phyloP scores from a whole-genome alignment of 2,113 vertebrate species.

The Melozone crissalis region DNA sequence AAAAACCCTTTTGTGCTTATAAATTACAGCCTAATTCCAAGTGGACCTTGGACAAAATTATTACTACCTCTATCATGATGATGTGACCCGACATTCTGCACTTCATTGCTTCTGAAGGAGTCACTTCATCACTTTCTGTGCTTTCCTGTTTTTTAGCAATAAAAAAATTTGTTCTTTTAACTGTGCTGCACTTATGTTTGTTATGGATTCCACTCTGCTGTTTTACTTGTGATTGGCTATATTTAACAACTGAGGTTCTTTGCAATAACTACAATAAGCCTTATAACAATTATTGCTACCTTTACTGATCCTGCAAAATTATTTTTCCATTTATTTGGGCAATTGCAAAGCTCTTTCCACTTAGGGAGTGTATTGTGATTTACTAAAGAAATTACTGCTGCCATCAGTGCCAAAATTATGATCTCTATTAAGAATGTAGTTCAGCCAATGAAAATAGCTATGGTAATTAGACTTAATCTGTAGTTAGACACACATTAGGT shows the following conservation, averaged over 20 bases:
- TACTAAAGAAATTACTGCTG: slow-evolving; percentile 20
- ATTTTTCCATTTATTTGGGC: neutral
- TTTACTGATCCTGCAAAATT: neutral
- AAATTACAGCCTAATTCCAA: neutral
- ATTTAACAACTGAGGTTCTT: neutral
- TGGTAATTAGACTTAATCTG: neutral
- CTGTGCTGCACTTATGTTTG: neutral
- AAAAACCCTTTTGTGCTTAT: rapidly evolving
- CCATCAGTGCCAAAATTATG: neutral
- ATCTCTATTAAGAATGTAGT: neutral
- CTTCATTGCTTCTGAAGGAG: neutral
- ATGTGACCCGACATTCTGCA: neutral
- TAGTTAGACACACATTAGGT: neutral
- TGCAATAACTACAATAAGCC: neutral
- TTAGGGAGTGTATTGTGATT: neutral
- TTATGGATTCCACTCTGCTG: neutral
- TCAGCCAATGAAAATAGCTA: neutral
- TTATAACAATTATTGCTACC: neutral
- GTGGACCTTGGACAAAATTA: neutral
- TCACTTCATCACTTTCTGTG: neutral
- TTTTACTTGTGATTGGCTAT: neutral
- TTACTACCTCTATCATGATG: rapidly evolving
- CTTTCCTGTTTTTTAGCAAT: neutral
- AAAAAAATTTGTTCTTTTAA: neutral
- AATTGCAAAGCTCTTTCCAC: neutral